Evolutionary conservation across 2,888 invertebrate species (phyloP), one percentile per base, ranked within the genome.

Genomic region (Protodeltote pygarga): DNA sequence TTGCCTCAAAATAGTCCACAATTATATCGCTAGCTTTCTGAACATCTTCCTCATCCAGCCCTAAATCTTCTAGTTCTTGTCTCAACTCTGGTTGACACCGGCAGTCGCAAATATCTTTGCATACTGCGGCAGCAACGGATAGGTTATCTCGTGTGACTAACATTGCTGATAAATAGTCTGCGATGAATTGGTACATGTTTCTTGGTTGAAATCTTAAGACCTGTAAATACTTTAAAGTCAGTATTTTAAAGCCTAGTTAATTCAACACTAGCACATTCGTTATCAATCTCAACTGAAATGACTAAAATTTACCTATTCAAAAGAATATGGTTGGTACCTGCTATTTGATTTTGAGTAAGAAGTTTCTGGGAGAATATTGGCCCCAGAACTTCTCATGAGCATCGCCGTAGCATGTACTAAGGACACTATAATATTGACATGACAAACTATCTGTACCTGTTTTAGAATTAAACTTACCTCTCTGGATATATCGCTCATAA

Each of bases 401-500:
- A n/a, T n/a, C n/a, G n/a, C n/a, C n/a, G n/a, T n/a, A n/a, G n/a
- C n/a, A n/a, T n/a, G n/a, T n/a, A n/a, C n/a, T n/a, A n/a, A n/a
- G n/a, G n/a, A n/a, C n/a, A n/a, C n/a, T n/a, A n/a, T n/a, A n/a
- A n/a, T n/a, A n/a, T n/a, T n/a, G n/a, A n/a, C n/a, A n/a, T n/a
- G n/a, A n/a, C n/a, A n/a, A n/a, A n/a, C n/a, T n/a, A n/a, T n/a
- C n/a, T n/a, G n/a, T n/a, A n/a, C n/a, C n/a, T n/a, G n/a, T n/a
- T n/a, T n/a, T n/a, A n/a, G n/a, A n/a, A n/a, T n/a, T 0, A 20
- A 33, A 67, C 71, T 64, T 79, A 94, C 95, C 87, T 96, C 96
- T 53, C 96, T 93, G 0, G 95, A 93, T 55, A 96, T 95, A 77
- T 96, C 96, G 29, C 93, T 89, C 88, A 96, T 94, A 28, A 96